Evolutionary conservation across 2,797 vertebrate genomes (phyloP).

Genomic region (Ciconia nigra): DNA sequence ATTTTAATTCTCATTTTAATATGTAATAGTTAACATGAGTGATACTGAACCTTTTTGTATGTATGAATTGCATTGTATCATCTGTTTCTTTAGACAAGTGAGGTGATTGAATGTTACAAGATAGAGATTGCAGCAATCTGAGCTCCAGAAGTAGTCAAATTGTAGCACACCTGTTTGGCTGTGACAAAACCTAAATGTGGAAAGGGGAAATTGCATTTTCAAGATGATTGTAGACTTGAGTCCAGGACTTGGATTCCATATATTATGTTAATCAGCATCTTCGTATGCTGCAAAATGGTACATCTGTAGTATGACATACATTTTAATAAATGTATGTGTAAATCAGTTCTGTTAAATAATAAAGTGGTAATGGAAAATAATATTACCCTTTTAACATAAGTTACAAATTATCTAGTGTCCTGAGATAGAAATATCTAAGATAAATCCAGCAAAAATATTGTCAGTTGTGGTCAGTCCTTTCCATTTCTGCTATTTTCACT

Average conservation of each 20-base stretch:
- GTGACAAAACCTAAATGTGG: background rate
- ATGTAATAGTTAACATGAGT: background rate
- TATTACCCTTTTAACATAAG: background rate
- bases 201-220: background rate
- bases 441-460: background rate
- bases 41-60: background rate
- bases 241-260: background rate
- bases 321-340: background rate
- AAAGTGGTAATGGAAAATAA: background rate
- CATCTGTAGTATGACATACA: background rate
- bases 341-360: background rate
- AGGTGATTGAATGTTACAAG: background rate
- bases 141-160: background rate
- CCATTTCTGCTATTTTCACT: background rate
- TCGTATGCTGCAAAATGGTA: background rate
- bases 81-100: background rate
- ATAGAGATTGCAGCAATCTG: background rate
- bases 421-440: background rate
- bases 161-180: background rate
- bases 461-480: background rate
- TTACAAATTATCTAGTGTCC: background rate
- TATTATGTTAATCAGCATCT: background rate
- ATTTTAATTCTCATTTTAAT: background rate
- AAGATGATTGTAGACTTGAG: rapidly evolving
- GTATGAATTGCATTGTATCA: background rate